A percentile compares a stretch with the other conserved stretches of the same genome.
phyloP scores from a whole-genome alignment of 2,888 invertebrate genomes.

The Diadegma fenestrale region DNA sequence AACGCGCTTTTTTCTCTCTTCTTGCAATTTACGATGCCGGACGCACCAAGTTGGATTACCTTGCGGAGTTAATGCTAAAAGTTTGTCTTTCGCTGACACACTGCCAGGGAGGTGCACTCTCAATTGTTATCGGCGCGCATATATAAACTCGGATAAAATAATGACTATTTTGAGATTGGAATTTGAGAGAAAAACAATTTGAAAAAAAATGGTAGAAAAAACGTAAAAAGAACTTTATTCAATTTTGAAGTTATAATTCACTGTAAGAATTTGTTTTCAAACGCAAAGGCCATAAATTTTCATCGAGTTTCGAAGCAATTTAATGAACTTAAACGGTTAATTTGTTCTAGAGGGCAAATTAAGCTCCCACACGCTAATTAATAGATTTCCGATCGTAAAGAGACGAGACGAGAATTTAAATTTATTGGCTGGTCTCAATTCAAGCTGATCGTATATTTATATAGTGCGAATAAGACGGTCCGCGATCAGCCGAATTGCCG shows the following conservation, averaged over 20 bases:
- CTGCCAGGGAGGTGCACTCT: constrained; percentile 38
- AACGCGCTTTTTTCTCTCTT: constrained; percentile 23
- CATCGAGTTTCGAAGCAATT: not conserved
- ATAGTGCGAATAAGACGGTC: constrained; percentile 10
- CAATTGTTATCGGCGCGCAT: constrained; percentile 27
- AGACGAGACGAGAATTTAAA: not conserved
- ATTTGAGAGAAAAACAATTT: not conserved
- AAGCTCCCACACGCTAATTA: not conserved
- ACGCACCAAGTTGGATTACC: constrained; percentile 45
- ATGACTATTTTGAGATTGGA: not conserved
- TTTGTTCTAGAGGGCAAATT: not conserved
- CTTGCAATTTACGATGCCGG: constrained; percentile 58
- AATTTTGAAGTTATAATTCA: not conserved
- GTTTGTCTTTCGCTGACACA: constrained; percentile 58
- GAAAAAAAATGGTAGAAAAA: not conserved
- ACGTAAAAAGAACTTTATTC: not conserved
- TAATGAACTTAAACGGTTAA: not conserved
- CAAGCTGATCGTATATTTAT: not conserved
- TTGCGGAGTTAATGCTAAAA: constrained; percentile 26
- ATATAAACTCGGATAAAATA: not conserved
- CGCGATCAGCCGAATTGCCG: constrained; percentile 43
- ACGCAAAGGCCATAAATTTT: not conserved
- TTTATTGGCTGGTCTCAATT: not conserved
- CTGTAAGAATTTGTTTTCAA: not conserved
- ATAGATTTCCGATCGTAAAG: not conserved